Percentiles rank a stretch among this genome's conserved stretches.
phyloP scores from a whole-genome alignment of 2,113 vertebrate species.

The Phyllostomus hastatus region DNA sequence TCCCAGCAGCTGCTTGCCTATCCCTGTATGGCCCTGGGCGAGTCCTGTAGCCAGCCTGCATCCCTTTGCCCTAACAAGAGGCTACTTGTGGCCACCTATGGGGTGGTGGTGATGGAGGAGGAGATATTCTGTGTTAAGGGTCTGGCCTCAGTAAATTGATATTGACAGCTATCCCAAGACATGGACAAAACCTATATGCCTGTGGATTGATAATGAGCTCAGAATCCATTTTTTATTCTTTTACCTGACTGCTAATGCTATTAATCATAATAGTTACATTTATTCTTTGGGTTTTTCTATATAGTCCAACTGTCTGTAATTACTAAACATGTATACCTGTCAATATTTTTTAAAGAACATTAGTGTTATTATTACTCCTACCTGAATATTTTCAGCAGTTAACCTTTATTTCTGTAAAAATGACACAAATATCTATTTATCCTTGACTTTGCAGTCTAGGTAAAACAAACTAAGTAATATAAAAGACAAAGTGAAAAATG shows the following conservation, averaged over 20 bases:
- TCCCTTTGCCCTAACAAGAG: neutral
- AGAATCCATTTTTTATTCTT: neutral
- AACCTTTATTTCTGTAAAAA: neutral
- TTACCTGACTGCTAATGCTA: neutral
- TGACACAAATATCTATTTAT: neutral
- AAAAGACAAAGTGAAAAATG: neutral
- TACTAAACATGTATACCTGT: neutral
- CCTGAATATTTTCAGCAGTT: neutral
- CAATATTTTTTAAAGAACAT: neutral
- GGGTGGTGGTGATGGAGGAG: no score
- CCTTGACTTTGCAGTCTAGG: neutral
- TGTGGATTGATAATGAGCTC: neutral
- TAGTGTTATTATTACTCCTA: neutral
- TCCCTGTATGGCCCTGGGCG: rapidly evolving
- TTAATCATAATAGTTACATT: neutral
- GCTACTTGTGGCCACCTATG: rapidly evolving
- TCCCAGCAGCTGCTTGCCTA: neutral
- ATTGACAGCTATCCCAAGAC: neutral
- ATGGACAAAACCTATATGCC: neutral
- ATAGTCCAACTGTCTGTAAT: neutral
- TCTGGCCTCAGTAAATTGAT: neutral
- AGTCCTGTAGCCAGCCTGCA: neutral
- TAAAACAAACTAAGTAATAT: neutral
- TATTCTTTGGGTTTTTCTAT: neutral
- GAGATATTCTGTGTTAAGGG: rapidly evolving